Conservation (phyloP, 1,140 invertebrate species). For the Acromyrmex echinatior region DNA sequence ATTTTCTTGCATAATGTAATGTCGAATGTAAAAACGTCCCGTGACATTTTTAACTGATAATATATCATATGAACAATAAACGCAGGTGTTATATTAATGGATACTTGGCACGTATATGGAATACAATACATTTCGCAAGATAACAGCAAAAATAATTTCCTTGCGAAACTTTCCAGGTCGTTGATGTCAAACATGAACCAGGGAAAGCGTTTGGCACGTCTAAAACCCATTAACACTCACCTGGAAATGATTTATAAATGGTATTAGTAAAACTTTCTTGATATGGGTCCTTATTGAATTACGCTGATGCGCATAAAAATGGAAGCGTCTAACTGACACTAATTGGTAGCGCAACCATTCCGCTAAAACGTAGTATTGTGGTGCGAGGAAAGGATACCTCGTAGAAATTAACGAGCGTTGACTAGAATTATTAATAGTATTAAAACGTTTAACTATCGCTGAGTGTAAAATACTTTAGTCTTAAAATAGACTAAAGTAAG, state of each 20-base stretch:
- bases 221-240: conserved; percentile 58
- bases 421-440: conserved; percentile 48
- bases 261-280: conserved; percentile 46
- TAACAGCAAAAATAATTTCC: conserved; percentile 54
- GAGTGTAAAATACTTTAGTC: conserved; percentile 30
- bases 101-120: conserved; percentile 36
- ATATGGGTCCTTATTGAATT: conserved; percentile 57
- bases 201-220: conserved; percentile 52
- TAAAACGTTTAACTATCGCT: not conserved
- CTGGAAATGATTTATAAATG: conserved; percentile 61
- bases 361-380: conserved; percentile 35
- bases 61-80: conserved; percentile 27
- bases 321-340: conserved; percentile 50
- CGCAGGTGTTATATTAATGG: conserved; percentile 61
- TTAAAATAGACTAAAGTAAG: conserved; percentile 8
- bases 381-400: not conserved
- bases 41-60: conserved; percentile 28
- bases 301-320: conserved; percentile 35
- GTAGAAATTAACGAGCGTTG: conserved; percentile 42
- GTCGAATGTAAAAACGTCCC: not conserved
- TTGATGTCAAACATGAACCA: conserved; percentile 43
- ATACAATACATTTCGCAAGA: conserved; percentile 58
- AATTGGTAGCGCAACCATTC: conserved; percentile 47
- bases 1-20: conserved; percentile 13
- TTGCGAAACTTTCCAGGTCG: conserved; percentile 63